Base-by-base conservation (phyloP, 2,113 vertebrate species). In the Australoheros scitulus region DNA sequence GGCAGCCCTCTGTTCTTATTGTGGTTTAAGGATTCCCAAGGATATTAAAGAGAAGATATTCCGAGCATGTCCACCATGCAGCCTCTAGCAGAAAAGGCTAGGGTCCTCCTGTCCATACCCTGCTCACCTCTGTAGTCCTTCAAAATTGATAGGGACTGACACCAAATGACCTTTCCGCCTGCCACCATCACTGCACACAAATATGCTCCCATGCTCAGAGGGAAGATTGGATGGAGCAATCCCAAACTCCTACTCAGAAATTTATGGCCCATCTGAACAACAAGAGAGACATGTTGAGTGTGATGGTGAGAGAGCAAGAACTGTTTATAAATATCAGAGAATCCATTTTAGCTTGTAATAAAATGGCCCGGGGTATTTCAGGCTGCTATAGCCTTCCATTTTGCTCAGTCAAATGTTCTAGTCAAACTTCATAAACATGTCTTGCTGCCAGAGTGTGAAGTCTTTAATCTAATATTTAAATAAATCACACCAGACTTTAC, bases 261-360 rank as follows among this genome's bases (percentile, higher is more conserved):
- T 93, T 92, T 94, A 94, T 87, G 81, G 59, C 34, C 70, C 47
- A 72, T 82, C 85, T 82, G 86, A 90, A 85, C 76, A 91, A 83
- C 75, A 83, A 60, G 80, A 76, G 85, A 87, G 89, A 86, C 81
- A 81, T 56, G 79, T 86, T 82, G 88, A 91, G 87, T 82, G 76
- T 82, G 74, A 90, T 85, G 38, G 63, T 41, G 64, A 87, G 83
- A 90, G 79, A 74, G 72, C 52, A 52, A 85, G 64, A 14, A 80
- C 75, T 82, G 87, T 92, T 92, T 92, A 93, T 93, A 91, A 91
- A 94, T 90, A 92, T 92, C 89, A 81, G 50, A 80, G 84, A 89
- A 90, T 90, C 88, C 88, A 91, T 92, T 93, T 93, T 80, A 76
- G 82, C 65, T 68, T 59, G 77, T 89, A 89, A 87, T 91, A 87